Evolutionary conservation across 2,888 invertebrate genomes (phyloP), one percentile per base, ranked within the genome.

Genomic region (Opisthograptis luteolata): DNA sequence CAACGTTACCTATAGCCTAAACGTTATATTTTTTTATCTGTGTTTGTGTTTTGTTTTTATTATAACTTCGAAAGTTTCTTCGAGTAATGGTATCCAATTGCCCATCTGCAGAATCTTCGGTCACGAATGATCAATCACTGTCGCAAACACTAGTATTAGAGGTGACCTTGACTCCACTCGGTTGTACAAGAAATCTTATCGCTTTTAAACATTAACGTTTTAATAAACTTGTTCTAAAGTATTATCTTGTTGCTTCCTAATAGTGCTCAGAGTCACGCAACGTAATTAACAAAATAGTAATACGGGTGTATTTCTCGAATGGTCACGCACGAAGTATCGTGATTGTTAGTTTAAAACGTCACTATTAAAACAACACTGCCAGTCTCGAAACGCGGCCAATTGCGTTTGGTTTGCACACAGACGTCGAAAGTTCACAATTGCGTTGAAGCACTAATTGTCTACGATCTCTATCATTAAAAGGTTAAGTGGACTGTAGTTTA

Each of bases 391-490:
- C 64, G 59, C 70, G 70, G 68, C 71, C 81, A 83, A 84, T 83
- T 84, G 79, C 71, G 62, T 67, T 68, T 79, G 75, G 71, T 81
- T 79, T 74, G 73, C 73, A 71, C 68, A 70, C 73, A 73, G 71
- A 75, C 78, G 72, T 79, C 72, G 76, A 75, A 79, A 78, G 79
- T 81, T 81, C 77, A 80, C 75, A 81, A 81, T 77, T 79, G 79
- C 80, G 79, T 81, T 80, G 79, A 69, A 73, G 74, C 69, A 76
- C 76, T 86, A 84, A 84, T 86, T 84, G 76, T 76, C 76, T 81
- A 70, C 77, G 79, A 83, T 79, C 83, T 83, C 76, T 73, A 74
- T 72, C 71, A 83, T 81, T 81, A 78, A 67, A 65, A 70, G 83
- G 86, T 87, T 77, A 86, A 85, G 76, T 85, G 84, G 75, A 58